phyloP scores from a whole-genome alignment of 1,140 invertebrate genomes.

The Zaprionus ghesquierei region DNA sequence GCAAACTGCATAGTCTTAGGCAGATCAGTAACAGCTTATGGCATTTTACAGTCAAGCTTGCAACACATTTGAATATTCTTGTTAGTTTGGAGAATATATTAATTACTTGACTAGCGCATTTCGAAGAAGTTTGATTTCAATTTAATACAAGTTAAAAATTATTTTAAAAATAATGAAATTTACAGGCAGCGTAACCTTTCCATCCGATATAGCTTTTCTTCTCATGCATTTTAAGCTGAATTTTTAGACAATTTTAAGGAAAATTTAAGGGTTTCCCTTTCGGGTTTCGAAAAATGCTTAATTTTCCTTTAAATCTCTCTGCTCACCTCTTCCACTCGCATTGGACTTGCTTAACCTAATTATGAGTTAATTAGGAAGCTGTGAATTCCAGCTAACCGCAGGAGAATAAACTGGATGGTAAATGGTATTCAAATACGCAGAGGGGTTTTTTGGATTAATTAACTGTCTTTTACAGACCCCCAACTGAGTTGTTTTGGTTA shows the following conservation, averaged over 20 bases:
- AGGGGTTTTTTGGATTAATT: neutral
- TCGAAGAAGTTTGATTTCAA: no score
- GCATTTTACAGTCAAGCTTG: neutral
- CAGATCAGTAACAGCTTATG: neutral
- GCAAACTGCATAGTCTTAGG: neutral
- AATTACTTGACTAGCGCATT: no score
- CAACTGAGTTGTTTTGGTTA: neutral
- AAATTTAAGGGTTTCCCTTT: no score
- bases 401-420: neutral
- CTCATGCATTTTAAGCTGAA: no score
- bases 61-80: neutral
- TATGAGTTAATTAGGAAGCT: constrained; percentile 7
- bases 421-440: neutral
- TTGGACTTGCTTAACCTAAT: neutral
- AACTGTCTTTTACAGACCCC: neutral
- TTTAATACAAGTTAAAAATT: neutral
- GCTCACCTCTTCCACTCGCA: neutral
- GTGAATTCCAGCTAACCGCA: constrained; percentile 7
- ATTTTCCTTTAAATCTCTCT: neutral
- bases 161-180: neutral
- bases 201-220: no score
- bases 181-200: no score
- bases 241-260: no score
- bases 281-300: neutral
- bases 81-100: no score